Evolutionary conservation across 2,888 invertebrate genomes (phyloP).

Genomic region (Timandra comae): DNA sequence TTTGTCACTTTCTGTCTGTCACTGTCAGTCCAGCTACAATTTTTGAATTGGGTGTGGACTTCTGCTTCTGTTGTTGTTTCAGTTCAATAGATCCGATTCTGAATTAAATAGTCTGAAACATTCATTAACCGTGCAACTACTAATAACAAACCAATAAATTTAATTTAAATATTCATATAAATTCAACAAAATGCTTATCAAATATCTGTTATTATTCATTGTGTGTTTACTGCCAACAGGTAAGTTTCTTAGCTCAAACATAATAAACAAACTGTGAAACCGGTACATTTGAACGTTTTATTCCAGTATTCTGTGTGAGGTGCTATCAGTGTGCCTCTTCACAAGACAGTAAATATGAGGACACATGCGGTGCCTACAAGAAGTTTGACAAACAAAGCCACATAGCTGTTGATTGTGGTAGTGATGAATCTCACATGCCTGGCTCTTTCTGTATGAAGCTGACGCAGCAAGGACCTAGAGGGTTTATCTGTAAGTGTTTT

Average conservation of each 20-base stretch:
- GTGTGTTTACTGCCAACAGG: constrained; percentile 19
- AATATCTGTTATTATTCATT: constrained; percentile 7
- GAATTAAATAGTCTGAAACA: too few species aligned
- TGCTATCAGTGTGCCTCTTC: constrained; percentile 97
- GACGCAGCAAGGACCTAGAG: constrained; percentile 94
- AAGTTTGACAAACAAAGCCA: constrained; percentile 90
- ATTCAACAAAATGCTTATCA: constrained; percentile 3
- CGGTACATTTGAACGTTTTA: constrained; percentile 2
- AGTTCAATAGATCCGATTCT: too few species aligned
- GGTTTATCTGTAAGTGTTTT: constrained; percentile 91
- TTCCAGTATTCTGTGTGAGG: constrained; percentile 82
- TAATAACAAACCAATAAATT: too few species aligned
- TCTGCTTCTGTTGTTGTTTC: too few species aligned
- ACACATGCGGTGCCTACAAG: constrained; percentile 93
- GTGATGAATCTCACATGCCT: constrained; percentile 94
- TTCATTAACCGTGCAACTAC: too few species aligned
- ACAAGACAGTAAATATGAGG: constrained; percentile 83
- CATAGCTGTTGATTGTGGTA: constrained; percentile 94
- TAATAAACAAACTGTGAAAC: not conserved
- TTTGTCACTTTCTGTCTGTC: too few species aligned
- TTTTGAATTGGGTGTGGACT: too few species aligned
- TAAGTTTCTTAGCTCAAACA: constrained; percentile 8
- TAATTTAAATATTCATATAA: too few species aligned
- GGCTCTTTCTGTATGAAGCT: constrained; percentile 98
- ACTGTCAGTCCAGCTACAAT: too few species aligned